A percentile compares a stretch with the other conserved stretches of the same genome.
phyloP scores from a whole-genome alignment of 2,797 vertebrate species.

The Leptoclinus maculatus region DNA sequence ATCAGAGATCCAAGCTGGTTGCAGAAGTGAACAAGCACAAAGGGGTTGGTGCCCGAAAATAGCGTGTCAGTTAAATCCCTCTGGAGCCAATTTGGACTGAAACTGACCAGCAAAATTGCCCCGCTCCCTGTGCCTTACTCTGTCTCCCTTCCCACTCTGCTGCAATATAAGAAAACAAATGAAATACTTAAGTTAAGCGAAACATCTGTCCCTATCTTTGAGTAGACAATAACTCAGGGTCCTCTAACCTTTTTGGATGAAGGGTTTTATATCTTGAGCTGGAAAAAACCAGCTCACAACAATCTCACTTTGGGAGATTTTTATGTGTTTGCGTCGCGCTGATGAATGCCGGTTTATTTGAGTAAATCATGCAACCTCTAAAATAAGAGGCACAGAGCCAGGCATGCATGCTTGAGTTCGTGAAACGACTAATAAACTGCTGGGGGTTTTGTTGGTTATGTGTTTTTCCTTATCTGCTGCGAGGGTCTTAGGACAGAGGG shows the following conservation, averaged over 20 bases:
- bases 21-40: constrained; percentile 11
- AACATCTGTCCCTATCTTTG: neutral
- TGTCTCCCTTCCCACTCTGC: neutral
- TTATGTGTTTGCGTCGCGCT: neutral
- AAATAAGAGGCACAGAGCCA: constrained; percentile 17
- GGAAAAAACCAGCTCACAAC: neutral
- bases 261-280: neutral
- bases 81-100: constrained; percentile 11
- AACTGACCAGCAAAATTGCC: neutral
- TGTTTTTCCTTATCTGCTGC: neutral
- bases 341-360: constrained; percentile 10
- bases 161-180: neutral
- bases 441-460: neutral
- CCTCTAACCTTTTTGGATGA: constrained; percentile 3
- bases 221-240: neutral
- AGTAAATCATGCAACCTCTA: constrained; percentile 35
- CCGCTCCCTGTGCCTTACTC: neutral
- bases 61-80: constrained; percentile 9
- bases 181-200: neutral
- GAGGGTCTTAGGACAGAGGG: neutral
- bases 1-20: neutral
- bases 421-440: constrained; percentile 10
- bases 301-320: constrained; percentile 3
- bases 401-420: constrained; percentile 20
- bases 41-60: neutral